phyloP scores from a whole-genome alignment of 2,797 vertebrate species.

The Huso huso region DNA sequence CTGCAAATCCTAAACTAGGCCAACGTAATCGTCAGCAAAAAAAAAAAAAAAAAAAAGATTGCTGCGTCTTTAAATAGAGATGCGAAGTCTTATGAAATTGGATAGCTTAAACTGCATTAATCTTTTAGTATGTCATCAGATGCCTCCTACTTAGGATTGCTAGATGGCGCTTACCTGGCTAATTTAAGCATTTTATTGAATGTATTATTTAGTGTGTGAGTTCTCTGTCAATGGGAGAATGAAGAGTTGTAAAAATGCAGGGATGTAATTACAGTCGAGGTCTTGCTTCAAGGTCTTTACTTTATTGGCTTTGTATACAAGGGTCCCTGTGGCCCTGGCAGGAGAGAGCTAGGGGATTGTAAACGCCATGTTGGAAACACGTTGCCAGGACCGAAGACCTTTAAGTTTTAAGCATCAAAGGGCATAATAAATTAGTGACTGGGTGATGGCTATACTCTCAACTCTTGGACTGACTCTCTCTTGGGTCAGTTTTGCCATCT shows the following conservation, averaged over 20 bases:
- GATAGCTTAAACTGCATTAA: slow-evolving; percentile 9
- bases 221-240: neutral
- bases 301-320: neutral
- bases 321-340: neutral
- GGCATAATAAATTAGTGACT: slow-evolving; percentile 16
- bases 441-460: slow-evolving; percentile 11
- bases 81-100: slow-evolving; percentile 5
- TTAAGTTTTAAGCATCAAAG: slow-evolving; percentile 19
- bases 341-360: slow-evolving; percentile 19
- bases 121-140: slow-evolving; percentile 9
- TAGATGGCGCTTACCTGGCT: slow-evolving; percentile 5
- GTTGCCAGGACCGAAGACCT: slow-evolving; percentile 2
- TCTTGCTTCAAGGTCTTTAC: slow-evolving; percentile 4
- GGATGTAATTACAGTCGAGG: neutral
- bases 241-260: slow-evolving; percentile 1
- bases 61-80: slow-evolving; percentile 3
- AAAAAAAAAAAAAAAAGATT: neutral
- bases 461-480: slow-evolving; percentile 15
- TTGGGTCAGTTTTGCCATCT: slow-evolving; percentile 25
- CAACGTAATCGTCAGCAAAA: slow-evolving; percentile 8
- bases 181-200: slow-evolving; percentile 11
- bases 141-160: slow-evolving; percentile 2
- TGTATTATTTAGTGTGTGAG: slow-evolving; percentile 6
- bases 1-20: slow-evolving; percentile 32
- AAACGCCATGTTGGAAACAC: slow-evolving; percentile 5